Conservation (phyloP, 2,888 invertebrate genomes). For the Chamaedrilus cognettii region DNA sequence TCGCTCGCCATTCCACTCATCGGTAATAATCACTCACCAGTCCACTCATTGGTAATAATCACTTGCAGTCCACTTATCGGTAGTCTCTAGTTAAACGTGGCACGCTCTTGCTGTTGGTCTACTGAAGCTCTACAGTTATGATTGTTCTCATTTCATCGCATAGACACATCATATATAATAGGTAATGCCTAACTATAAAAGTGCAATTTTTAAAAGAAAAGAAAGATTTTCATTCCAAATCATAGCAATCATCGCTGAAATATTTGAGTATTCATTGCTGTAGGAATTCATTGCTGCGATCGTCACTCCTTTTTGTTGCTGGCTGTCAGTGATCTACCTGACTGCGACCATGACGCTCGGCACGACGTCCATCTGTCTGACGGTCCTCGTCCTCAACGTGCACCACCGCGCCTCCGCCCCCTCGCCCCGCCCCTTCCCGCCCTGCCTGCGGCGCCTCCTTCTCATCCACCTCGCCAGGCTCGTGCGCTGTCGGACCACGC, state of each 20-base stretch:
- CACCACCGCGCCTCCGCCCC: constrained; percentile 35
- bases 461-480: constrained; percentile 19
- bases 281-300: too few relatives aligned
- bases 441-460: constrained; percentile 18
- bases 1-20: constrained; percentile 40
- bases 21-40: too few relatives aligned
- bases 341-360: constrained; percentile 39
- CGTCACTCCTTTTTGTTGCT: too few relatives aligned
- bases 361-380: constrained; percentile 38
- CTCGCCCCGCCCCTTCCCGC: constrained; percentile 19
- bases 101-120: too few relatives aligned
- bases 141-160: too few relatives aligned
- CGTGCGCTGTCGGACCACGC: constrained; percentile 9
- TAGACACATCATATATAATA: too few relatives aligned
- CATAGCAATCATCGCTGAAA: not conserved
- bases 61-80: too few relatives aligned
- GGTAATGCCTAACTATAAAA: too few relatives aligned
- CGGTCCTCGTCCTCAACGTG: constrained; percentile 36
- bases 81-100: too few relatives aligned
- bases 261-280: not conserved
- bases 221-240: not conserved
- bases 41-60: too few relatives aligned
- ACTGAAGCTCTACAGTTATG: too few relatives aligned
- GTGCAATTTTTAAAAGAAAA: too few relatives aligned
- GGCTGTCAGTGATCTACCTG: constrained; percentile 39